Base-by-base conservation (phyloP, 2,797 vertebrate species). In the Tenualosa thibaudeaui region DNA sequence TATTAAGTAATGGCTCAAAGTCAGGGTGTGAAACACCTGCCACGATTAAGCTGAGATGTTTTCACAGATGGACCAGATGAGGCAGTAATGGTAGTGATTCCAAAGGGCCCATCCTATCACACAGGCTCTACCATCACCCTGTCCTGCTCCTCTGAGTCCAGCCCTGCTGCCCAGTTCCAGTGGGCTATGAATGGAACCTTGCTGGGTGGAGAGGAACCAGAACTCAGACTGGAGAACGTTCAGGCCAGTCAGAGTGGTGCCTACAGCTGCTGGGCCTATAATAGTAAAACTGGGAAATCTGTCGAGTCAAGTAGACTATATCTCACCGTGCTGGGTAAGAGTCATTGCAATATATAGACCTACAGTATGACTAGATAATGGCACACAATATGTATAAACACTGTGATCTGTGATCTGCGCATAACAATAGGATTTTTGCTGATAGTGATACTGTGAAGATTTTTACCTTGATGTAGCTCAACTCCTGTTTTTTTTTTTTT, bases 211-310 rank as follows among this genome's bases (percentile, higher is more conserved):
- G 68, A 40, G 9, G 89, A 82, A 82, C 68, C 49, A 85, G 84
- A 91, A 17, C 88, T 93, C 51, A 68, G 0, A 15, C 87, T 94
- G 62, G 17, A 1, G 0, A 86, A 91, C 58, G 26, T 91, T 82
- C 81, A 89, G n/a, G 10, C 4, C 56, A 85, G 0, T 83, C 87
- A 93, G 1, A 92, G 88, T 85, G 93, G 92, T 2, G 89, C 83
- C 84, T 94, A 94, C 91, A 92, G 71, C 90, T 93, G 93, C 86
- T 82, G 26, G 86, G 89, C 91, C 15, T 86, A 78, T 49, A 94
- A 94, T 85, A 82, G 0, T 13, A 90, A 26, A 85, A 95, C 90
- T 40, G n/a, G 81, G 75, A 91, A 53, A 88, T 56, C 87, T 65
- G 0, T 75, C 13, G 31, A 75, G 68, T 75, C 68, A 2, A 43